Percentiles rank a stretch among this genome's conserved stretches.
Conservation (phyloP, 37 sponge, comb jelly and placozoan species). For the Dysidea cf. avara region DNA sequence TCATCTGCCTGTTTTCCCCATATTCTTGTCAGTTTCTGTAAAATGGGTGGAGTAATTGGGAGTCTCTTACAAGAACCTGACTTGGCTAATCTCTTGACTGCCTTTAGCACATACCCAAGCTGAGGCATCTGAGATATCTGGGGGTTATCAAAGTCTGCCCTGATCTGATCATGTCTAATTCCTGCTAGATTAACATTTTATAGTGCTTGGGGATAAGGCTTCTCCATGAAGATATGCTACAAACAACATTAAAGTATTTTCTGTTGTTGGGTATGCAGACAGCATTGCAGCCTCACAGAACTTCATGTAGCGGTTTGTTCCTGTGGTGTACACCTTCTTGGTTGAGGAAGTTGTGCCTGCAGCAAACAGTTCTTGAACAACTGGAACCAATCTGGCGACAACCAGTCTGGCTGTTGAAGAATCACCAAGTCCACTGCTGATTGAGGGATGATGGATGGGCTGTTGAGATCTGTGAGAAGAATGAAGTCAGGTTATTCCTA, state of each 20-base stretch:
- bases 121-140: neutral
- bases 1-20: neutral
- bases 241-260: conserved; percentile 20
- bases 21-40: conserved; percentile 4
- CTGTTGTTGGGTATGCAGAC: conserved; percentile 19
- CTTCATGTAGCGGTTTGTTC: conserved; percentile 1
- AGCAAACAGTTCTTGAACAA: conserved; percentile 18
- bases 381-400: conserved; percentile 32
- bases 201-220: conserved; percentile 13
- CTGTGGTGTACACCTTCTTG: conserved; percentile 17
- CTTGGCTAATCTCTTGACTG: conserved; percentile 4
- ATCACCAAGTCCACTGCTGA: conserved; percentile 12
- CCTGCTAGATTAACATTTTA: conserved; percentile 32
- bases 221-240: conserved; percentile 16
- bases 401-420: conserved; percentile 17
- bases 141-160: conserved; percentile 7
- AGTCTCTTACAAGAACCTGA: conserved; percentile 9
- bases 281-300: conserved; percentile 1
- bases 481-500: neutral
- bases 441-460: conserved; percentile 13
- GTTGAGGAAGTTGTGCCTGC: conserved; percentile 21
- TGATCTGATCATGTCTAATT: conserved; percentile 23
- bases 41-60: conserved; percentile 53
- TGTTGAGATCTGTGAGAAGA: too few relatives aligned
- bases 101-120: neutral